A percentile compares a stretch with the other conserved stretches of the same genome.
phyloP scores from a whole-genome alignment of 2,113 vertebrate species.

The Crotalus horridus region DNA sequence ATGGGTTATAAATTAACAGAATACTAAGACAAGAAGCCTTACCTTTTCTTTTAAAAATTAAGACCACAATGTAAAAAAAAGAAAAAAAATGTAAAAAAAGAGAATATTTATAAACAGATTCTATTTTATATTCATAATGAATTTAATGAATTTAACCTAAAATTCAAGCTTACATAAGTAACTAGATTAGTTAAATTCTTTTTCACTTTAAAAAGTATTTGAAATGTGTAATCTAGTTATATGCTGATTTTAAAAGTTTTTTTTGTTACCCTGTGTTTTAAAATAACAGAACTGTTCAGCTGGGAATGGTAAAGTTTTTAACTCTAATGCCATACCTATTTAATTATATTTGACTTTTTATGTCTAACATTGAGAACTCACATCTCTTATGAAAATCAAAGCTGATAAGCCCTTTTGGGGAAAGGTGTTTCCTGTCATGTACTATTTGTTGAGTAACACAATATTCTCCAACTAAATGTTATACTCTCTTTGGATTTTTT shows the following conservation, averaged over 20 bases:
- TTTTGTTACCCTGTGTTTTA: slow-evolving; percentile 11
- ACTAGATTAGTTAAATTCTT: neutral
- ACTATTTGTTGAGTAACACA: slow-evolving; percentile 25
- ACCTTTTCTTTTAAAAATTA: neutral
- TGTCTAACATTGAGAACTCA: slow-evolving; percentile 1
- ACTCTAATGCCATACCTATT: neutral
- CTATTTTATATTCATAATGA: neutral
- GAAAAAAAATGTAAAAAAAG: neutral
- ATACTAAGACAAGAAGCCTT: neutral
- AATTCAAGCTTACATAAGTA: slow-evolving; percentile 5
- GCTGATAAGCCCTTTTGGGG: neutral
- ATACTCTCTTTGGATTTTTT: slow-evolving; percentile 40
- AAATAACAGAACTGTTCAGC: slow-evolving; percentile 42
- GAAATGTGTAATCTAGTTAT: slow-evolving; percentile 23
- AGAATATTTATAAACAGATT: neutral
- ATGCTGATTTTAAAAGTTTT: neutral
- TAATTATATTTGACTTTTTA: slow-evolving; percentile 10
- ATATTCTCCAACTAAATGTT: slow-evolving; percentile 17
- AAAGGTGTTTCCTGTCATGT: neutral
- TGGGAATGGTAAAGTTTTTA: slow-evolving; percentile 23
- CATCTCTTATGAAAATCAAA: slow-evolving; percentile 23
- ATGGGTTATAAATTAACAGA: neutral
- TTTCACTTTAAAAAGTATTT: slow-evolving; percentile 25
- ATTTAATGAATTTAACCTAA: neutral
- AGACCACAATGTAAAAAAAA: neutral